These are phyloP conservation scores for Drosophila saltans DNA, from an alignment of 1,140 invertebrate genomes.

Conservation along the genomic window DNA sequence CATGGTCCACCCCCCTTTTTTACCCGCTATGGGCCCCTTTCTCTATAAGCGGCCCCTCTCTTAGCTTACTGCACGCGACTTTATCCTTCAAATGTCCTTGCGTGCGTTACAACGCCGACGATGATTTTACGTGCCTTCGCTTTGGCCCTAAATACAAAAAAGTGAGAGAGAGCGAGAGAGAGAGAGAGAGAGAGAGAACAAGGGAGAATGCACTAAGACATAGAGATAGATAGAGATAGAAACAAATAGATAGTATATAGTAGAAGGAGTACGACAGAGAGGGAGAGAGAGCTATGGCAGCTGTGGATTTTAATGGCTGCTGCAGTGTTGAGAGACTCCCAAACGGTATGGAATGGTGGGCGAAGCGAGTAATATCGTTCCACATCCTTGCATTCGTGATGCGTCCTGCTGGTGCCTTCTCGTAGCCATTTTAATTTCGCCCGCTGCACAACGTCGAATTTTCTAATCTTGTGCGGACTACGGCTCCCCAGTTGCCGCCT, in stretches of 20 bases:
- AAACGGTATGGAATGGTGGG: constrained; percentile 43
- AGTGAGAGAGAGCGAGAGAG: too few relatives aligned
- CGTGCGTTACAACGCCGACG: constrained; percentile 76
- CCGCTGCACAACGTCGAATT: constrained; percentile 81
- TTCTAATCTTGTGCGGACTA: constrained; percentile 82
- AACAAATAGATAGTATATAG: neutral
- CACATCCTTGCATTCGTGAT: constrained; percentile 75
- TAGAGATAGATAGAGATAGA: neutral
- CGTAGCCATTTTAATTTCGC: constrained; percentile 77
- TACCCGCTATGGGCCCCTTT: neutral
- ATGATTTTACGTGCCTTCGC: constrained; percentile 56
- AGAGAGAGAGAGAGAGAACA: neutral
- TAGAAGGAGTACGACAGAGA: neutral
- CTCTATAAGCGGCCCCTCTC: neutral
- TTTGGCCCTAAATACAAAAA: neutral
- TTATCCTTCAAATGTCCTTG: constrained; percentile 82
- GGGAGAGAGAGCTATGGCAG: constrained; percentile 28
- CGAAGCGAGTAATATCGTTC: constrained; percentile 20
- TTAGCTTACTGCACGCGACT: constrained; percentile 68
- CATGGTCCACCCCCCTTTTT: neutral
- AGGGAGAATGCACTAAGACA: neutral
- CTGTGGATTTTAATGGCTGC: constrained; percentile 78
- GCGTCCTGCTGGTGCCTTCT: constrained; percentile 51
- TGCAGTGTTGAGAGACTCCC: constrained; percentile 76
- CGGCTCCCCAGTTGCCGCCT: constrained; percentile 76